Base-by-base conservation (phyloP, 2,888 invertebrate species). In the Megaustenia siamemsis region DNA sequence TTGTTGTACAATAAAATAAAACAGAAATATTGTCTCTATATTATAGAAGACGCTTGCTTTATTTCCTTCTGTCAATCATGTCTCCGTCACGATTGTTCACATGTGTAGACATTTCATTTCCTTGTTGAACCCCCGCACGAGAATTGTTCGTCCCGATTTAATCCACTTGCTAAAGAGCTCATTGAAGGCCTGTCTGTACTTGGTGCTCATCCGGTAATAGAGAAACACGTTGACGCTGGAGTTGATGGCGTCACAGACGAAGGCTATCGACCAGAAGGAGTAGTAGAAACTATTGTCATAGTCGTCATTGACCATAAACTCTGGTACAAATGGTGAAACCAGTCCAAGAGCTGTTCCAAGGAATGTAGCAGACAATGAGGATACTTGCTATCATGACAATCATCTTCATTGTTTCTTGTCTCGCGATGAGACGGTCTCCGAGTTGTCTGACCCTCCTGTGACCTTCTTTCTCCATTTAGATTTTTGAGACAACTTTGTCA, bases 171-270 rank as follows among this genome's bases (percentile, higher is more conserved):
- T 18, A n/a, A 73, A 73, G 2, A 73, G 3, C 18, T 73, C 56
- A n/a, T 77, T 35, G n/a, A 71, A 71, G 5, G 71, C 8, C 6
- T 71, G 6, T 35, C 73, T 73, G 45, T 73, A 73, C 5, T 49
- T 73, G 10, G 73, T n/a, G 28, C 73, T 73, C 73, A 73, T 73
- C n/a, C 32, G 21, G 28, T 43, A 73, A 24, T 73, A 73, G 5
- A 73, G 5, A 24, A 73, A 73, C 10, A 73, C 45, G n/a, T 73
- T 73, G 45, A 73, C 49, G 32, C 73, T 73, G 15, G 73, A 43
- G 32, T 73, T 73, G 15, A 73, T 28, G 28, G 24, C 28, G 8
- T 49, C 73, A 18, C 40, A 45, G 24, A 40, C 24, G 45, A 73
- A 43, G 4, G n/a, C 43, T 15, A 43, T 43, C 12, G 45, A 40